Percentiles rank a stretch among this genome's conserved stretches.
These are phyloP conservation scores for Orchestes rusci DNA, from an alignment of 2,888 invertebrate genomes.

Conservation along the genomic window DNA sequence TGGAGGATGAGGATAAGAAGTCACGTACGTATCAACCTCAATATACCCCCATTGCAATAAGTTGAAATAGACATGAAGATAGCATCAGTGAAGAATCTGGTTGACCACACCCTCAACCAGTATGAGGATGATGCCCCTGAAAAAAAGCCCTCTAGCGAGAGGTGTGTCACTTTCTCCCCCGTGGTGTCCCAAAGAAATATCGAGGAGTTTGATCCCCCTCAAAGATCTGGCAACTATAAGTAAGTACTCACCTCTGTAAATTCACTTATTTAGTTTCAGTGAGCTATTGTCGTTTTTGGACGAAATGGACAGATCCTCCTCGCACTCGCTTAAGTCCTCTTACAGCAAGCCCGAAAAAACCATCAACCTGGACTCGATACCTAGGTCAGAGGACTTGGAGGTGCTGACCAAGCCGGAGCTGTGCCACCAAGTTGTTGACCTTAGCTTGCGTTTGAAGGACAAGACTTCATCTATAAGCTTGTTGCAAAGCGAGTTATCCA, in stretches of 20 bases:
- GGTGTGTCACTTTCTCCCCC: conserved; percentile 27
- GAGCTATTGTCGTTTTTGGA: conserved; percentile 60
- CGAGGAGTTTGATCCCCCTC: not conserved
- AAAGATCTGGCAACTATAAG: conserved; percentile 26
- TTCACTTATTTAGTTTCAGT: conserved; percentile 47
- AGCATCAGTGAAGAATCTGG: conserved; percentile 38
- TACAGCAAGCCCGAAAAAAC: conserved; percentile 35
- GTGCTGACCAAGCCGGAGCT: conserved; percentile 53
- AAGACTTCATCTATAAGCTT: conserved; percentile 52
- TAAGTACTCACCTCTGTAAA: too few species aligned
- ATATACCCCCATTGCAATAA: not conserved
- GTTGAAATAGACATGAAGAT: conserved; percentile 37
- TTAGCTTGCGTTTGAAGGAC: conserved; percentile 55
- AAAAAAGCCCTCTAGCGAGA: conserved; percentile 10
- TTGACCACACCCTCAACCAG: conserved; percentile 32
- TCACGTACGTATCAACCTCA: conserved; percentile 40
- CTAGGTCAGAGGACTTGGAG: conserved; percentile 46
- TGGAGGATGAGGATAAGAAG: conserved; percentile 45
- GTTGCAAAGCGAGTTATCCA: conserved; percentile 53
- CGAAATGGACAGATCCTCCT: conserved; percentile 50
- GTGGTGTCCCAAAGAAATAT: conserved; percentile 20
- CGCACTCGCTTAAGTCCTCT: conserved; percentile 35
- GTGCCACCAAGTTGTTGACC: conserved; percentile 54
- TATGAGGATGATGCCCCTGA: conserved; percentile 8
- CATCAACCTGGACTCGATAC: conserved; percentile 38